Conservation (phyloP, 2,797 vertebrate species). For the Ceryle rudis region DNA sequence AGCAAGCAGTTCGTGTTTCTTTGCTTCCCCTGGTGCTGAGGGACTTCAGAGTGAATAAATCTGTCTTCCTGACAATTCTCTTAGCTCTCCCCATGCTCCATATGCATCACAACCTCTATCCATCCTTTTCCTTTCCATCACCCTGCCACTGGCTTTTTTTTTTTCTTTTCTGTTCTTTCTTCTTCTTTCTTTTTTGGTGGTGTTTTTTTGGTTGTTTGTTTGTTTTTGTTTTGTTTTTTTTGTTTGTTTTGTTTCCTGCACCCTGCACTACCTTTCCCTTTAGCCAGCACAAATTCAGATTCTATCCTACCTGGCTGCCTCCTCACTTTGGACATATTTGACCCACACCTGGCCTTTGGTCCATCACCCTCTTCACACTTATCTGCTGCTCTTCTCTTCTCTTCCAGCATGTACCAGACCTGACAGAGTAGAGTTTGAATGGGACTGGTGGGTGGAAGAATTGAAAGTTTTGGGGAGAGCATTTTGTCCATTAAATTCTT, state of each 20-base stretch:
- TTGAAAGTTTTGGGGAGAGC: not conserved
- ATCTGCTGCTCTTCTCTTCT: not conserved
- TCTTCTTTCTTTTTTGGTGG: no score
- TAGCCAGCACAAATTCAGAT: not conserved
- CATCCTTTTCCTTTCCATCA: not conserved
- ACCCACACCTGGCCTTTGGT: not conserved
- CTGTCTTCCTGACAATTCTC: not conserved
- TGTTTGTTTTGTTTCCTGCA: fast-evolving
- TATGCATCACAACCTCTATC: not conserved
- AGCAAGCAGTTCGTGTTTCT: not conserved
- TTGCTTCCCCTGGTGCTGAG: not conserved
- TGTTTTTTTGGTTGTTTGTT: no score
- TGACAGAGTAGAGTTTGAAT: not conserved
- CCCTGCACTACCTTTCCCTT: not conserved
- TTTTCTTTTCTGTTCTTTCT: no score
- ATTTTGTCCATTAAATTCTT: not conserved
- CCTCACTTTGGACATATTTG: not conserved
- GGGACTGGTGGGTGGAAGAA: not conserved
- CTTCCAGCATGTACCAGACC: not conserved
- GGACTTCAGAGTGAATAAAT: not conserved
- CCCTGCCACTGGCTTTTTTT: not conserved
- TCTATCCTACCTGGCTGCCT: not conserved
- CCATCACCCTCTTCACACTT: not conserved
- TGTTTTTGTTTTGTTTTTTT: no score
- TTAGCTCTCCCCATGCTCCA: not conserved